Evolutionary conservation across 2,888 invertebrate species (phyloP), one percentile per base, ranked within the genome.

Genomic region (Nephrotoma appendiculata): DNA sequence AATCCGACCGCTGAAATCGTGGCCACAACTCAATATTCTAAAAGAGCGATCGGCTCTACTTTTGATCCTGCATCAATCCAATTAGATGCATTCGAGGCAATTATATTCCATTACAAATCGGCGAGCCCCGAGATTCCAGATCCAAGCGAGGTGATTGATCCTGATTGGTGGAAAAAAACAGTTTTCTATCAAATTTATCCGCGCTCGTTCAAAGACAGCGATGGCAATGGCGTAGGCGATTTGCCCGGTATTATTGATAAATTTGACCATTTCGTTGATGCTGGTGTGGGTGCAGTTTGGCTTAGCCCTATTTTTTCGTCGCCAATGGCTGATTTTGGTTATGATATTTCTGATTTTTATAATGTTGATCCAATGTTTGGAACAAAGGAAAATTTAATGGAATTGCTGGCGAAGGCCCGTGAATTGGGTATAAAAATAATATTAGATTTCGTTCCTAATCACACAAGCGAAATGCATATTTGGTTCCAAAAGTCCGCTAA

Each of bases 171-270:
- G 90, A 89, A 90, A 87, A 90, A 89, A 87, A 91, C 90, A 41
- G 91, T 90, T 88, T 94, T 96, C 89, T 97, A 98, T 90, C 96
- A 97, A 90, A 94, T 96, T 31, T 96, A 96, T 90, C 95, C 96
- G 0, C 93, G 95, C 88, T 96, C 96, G 0, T 97, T 96, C 91
- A 93, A 94, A 89, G 98, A 98, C 90, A 94, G 95, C 84, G 91
- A 96, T 89, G 95, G 95, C 0, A 95, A 96, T 90, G 97, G 97
- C 6, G 92, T 95, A 83, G 94, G 94, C 6, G 94, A 94, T 90
- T 86, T 90, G 89, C 2, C 88, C 94, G 94, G 94, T 31, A 92
- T 94, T 71, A 92, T 92, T 2, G 92, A 92, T 12, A 93, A 92
- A 86, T 88, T 93, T 1, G 92, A 93, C 31, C 93, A 95, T 88